Conservation (phyloP, 1,140 invertebrate species). For the Mylabris phalerata region DNA sequence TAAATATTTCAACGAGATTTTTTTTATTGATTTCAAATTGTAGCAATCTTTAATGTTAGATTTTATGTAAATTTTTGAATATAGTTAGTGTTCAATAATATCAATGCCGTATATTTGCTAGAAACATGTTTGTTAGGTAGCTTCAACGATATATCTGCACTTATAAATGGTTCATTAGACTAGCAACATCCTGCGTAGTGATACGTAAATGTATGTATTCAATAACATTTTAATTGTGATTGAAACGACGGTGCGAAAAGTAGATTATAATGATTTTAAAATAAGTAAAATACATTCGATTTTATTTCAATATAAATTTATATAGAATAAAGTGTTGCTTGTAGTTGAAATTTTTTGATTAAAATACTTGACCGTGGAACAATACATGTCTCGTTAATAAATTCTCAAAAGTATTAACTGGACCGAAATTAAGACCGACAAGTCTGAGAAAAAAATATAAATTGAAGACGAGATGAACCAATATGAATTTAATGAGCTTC, state of each 20-base stretch:
- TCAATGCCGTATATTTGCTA: constrained; percentile 7
- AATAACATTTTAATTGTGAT: not conserved
- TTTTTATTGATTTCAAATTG: too few relatives aligned
- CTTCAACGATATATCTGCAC: constrained; percentile 11
- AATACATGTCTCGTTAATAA: constrained; percentile 9
- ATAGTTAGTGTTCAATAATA: too few relatives aligned
- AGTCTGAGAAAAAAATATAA: constrained; percentile 17
- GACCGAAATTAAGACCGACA: constrained; percentile 13
- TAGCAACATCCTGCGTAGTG: constrained; percentile 14
- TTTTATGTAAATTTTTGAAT: too few relatives aligned
- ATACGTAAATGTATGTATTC: constrained; percentile 8
- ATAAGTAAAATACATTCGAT: too few relatives aligned
- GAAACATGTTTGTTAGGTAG: constrained; percentile 7
- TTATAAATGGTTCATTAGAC: constrained; percentile 15
- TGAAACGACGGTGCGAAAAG: too few relatives aligned
- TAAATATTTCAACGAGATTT: too few relatives aligned
- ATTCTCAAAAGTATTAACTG: constrained; percentile 14
- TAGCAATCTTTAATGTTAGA: too few relatives aligned
- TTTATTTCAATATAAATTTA: too few relatives aligned
- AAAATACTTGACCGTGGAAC: not conserved
- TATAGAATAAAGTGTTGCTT: too few relatives aligned
- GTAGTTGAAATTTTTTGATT: too few relatives aligned
- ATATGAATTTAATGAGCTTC: constrained; percentile 22
- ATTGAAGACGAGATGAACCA: constrained; percentile 16
- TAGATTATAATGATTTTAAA: too few relatives aligned